These are phyloP conservation scores for Petrocephalus zakoni DNA, from an alignment of 2,113 vertebrate genomes.

Conservation along the genomic window DNA sequence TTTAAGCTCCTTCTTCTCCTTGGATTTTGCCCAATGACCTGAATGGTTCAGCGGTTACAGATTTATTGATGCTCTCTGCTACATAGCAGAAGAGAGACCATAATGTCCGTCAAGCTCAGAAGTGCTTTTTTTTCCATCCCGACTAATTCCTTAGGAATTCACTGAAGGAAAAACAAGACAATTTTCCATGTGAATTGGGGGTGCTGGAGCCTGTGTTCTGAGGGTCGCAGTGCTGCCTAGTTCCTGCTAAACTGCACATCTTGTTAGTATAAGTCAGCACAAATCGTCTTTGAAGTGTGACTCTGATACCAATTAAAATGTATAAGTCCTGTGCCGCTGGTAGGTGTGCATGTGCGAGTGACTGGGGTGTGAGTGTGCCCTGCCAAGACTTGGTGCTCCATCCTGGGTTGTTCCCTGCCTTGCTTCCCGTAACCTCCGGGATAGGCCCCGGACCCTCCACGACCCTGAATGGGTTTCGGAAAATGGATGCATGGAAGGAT, in stretches of 20 bases:
- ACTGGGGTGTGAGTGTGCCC: too few relatives aligned
- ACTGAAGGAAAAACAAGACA: background rate
- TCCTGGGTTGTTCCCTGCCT: too few relatives aligned
- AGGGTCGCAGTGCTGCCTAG: background rate
- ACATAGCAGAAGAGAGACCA: background rate
- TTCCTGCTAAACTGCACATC: background rate
- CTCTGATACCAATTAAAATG: background rate
- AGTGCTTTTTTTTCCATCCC: background rate
- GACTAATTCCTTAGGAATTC: background rate
- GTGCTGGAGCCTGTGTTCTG: background rate
- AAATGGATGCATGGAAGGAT: too few relatives aligned
- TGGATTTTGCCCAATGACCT: background rate
- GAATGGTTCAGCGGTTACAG: background rate
- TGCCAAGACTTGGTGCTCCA: too few relatives aligned
- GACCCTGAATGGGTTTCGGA: too few relatives aligned
- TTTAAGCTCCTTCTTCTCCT: background rate
- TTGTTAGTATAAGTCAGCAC: background rate
- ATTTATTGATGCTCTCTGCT: background rate
- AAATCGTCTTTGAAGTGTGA: background rate
- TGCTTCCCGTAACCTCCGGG: too few relatives aligned
- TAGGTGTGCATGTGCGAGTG: too few relatives aligned
- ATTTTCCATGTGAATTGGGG: background rate
- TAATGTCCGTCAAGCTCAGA: background rate
- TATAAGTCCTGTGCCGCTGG: background rate
- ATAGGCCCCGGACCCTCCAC: too few relatives aligned